Evolutionary conservation across 1,140 invertebrate genomes (phyloP), one percentile per base, ranked within the genome.

Genomic region (Zaprionus ghesquierei): DNA sequence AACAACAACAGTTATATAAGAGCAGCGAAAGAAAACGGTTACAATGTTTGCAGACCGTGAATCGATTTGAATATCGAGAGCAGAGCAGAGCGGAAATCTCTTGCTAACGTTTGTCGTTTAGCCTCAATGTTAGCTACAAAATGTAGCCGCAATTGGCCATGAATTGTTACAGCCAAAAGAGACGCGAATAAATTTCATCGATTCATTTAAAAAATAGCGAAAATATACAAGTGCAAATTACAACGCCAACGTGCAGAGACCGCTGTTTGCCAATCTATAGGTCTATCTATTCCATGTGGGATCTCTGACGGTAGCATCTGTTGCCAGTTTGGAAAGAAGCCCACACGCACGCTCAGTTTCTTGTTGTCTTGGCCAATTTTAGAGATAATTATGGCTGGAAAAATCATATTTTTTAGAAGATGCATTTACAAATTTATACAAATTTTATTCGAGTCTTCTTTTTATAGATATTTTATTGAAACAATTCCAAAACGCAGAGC

Each of bases 31-130:
- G 5, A 41, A 29, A 84, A 60, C 50, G 59, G 25, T 54, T 69
- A 60, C 50, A 66, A 59, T 65, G 6, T 69, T 84, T 55, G 69
- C 55, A 63, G 81, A 85, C 81, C 81, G 81, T 85, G 74, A 86
- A 85, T 70, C 70, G 29, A 54, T 50, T 51, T 61, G 15, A 51
- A 18, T 23, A 15, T 22, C 13, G 61, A 27, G 33, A 41, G 50
- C 59, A 62, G 73, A 81, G 64, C 55, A 62, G 73, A 81, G 64
- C 55, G 61, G 41, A 69, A 63, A 59, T 46, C 31, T 35, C 23
- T n/a, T n/a, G 50, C 61, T 41, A 63, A 74, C 63, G 53, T 53
- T 72, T 54, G 64, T 60, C 49, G 53, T 46, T 81, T 56, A 49
- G 62, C 38, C 38, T 54, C 50, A 63, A 61, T 59, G 35, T 27